Percentiles rank a stretch among this genome's conserved stretches.
Evolutionary conservation across 2,888 invertebrate genomes (phyloP).

Genomic region (Drosophila diplacantha): DNA sequence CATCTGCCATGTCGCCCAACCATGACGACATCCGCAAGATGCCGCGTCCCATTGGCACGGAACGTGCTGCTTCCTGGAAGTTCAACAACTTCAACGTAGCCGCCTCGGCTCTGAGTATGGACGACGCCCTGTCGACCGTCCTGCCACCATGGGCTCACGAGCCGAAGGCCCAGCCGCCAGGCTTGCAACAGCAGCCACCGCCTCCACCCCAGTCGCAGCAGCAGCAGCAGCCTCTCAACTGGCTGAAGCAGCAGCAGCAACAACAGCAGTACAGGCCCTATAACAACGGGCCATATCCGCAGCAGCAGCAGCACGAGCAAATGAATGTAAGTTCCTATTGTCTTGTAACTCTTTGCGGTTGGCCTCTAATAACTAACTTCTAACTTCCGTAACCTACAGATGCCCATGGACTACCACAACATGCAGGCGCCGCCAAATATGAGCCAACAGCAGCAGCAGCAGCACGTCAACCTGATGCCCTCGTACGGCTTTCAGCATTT

Average conservation of each 20-base stretch:
- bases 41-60: constrained; percentile 89
- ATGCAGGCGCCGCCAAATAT: constrained; percentile 73
- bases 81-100: constrained; percentile 74
- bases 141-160: constrained; percentile 60
- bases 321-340: constrained; percentile 53
- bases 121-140: constrained; percentile 52
- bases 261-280: constrained; percentile 73
- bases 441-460: constrained; percentile 59
- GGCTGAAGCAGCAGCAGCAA: constrained; percentile 68
- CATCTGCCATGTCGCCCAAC: constrained; percentile 78
- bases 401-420: constrained; percentile 76
- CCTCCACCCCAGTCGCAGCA: constrained; percentile 61
- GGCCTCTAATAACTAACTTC: neutral
- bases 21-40: constrained; percentile 78
- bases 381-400: constrained; percentile 45
- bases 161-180: constrained; percentile 58
- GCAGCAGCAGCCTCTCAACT: constrained; percentile 70
- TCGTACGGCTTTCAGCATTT: constrained; percentile 75
- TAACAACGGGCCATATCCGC: constrained; percentile 66
- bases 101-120: constrained; percentile 55
- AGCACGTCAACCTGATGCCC: constrained; percentile 74
- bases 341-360: neutral
- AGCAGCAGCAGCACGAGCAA: constrained; percentile 74
- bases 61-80: constrained; percentile 80
- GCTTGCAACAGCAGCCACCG: constrained; percentile 47